These are phyloP conservation scores for Synanthedon andrenaeformis DNA, from an alignment of 2,888 invertebrate species.

Conservation along the genomic window DNA sequence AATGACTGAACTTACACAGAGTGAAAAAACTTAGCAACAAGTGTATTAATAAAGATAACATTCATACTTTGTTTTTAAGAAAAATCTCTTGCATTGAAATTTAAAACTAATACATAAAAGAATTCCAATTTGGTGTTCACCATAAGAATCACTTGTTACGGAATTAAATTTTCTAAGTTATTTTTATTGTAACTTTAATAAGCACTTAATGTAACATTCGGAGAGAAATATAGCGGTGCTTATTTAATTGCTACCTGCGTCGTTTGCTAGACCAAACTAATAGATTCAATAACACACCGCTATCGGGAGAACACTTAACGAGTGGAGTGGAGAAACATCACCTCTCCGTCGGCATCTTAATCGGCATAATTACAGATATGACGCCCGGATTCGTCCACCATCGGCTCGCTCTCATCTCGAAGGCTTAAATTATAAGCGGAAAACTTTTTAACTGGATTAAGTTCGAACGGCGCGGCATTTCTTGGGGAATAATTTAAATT, in stretches of 20 bases:
- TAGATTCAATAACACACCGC: constrained; percentile 6
- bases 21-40: no score
- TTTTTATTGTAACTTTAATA: background rate
- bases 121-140: no score
- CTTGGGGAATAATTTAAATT: no score
- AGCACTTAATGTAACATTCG: background rate
- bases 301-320: background rate
- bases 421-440: constrained; percentile 1
- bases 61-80: no score
- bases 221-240: background rate
- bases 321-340: constrained; percentile 22
- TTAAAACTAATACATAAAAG: no score
- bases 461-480: background rate
- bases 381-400: constrained; percentile 9
- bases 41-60: no score
- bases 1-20: no score
- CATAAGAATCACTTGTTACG: no score
- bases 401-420: background rate
- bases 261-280: background rate
- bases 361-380: constrained; percentile 39
- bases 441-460: background rate
- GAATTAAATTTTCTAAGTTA: background rate
- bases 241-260: background rate
- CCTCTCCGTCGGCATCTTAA: constrained; percentile 32
- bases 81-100: no score